Conservation (phyloP, 2,113 vertebrate genomes). For the Scopus umbretta region DNA sequence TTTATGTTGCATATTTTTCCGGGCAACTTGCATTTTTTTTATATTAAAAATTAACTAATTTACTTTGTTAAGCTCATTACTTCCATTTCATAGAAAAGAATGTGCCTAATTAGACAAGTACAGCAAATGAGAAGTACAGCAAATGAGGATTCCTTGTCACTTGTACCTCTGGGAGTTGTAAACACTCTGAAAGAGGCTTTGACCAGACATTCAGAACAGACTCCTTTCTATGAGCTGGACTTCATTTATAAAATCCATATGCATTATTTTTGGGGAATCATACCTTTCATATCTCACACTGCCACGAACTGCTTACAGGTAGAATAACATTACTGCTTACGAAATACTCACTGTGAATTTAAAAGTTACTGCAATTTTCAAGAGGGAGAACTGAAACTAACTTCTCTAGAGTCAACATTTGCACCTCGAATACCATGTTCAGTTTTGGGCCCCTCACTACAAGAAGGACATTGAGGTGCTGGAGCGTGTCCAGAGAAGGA, state of each 20-base stretch:
- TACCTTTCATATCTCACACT: neutral
- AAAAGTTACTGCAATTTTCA: neutral
- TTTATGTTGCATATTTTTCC: neutral
- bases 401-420: neutral
- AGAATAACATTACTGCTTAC: neutral
- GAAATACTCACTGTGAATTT: neutral
- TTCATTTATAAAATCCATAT: neutral
- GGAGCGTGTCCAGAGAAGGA: too few relatives aligned
- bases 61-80: neutral
- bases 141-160: neutral
- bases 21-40: neutral
- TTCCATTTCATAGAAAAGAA: neutral
- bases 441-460: too few relatives aligned
- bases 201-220: neutral
- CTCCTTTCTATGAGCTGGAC: neutral
- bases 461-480: too few relatives aligned
- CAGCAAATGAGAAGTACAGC: neutral
- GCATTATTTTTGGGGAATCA: neutral
- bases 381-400: neutral
- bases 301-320: neutral
- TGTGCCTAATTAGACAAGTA: neutral
- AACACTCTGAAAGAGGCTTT: neutral
- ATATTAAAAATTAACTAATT: neutral
- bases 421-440: too few relatives aligned
- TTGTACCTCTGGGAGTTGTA: neutral